Evolutionary conservation across 2,888 invertebrate genomes (phyloP).

Genomic region (Apodemia zela): DNA sequence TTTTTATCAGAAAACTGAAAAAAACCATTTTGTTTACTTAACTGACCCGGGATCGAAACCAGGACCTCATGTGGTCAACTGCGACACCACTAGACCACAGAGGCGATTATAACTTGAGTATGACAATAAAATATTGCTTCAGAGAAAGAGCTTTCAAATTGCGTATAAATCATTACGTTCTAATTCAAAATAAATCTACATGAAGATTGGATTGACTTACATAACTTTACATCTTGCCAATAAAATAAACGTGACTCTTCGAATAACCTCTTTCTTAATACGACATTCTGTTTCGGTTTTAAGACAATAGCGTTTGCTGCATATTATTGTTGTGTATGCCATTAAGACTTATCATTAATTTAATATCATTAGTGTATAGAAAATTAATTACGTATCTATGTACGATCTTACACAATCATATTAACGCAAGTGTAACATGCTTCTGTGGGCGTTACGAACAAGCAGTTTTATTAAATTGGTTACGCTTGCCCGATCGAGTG

Average conservation of each 20-base stretch:
- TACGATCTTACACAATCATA: constrained; percentile 32
- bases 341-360: constrained; percentile 60
- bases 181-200: constrained; percentile 27
- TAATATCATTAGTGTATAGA: constrained; percentile 35
- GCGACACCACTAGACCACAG: no score
- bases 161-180: constrained; percentile 20
- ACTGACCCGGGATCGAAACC: no score
- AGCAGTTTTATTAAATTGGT: background rate
- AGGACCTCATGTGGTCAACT: no score
- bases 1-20: no score
- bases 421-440: constrained; percentile 30
- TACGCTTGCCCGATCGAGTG: background rate
- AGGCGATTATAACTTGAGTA: no score
- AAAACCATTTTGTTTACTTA: no score
- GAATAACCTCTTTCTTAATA: constrained; percentile 62
- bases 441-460: background rate
- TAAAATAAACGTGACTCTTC: constrained; percentile 59
- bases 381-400: constrained; percentile 47
- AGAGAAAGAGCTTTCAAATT: background rate
- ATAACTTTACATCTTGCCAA: constrained; percentile 50
- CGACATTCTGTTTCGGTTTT: constrained; percentile 45
- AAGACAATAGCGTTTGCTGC: constrained; percentile 58
- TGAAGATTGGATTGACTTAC: constrained; percentile 39
- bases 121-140: no score
- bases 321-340: constrained; percentile 47